Evolutionary conservation across 2,113 vertebrate genomes (phyloP).

Genomic region (Oncorhynchus gorbuscha): DNA sequence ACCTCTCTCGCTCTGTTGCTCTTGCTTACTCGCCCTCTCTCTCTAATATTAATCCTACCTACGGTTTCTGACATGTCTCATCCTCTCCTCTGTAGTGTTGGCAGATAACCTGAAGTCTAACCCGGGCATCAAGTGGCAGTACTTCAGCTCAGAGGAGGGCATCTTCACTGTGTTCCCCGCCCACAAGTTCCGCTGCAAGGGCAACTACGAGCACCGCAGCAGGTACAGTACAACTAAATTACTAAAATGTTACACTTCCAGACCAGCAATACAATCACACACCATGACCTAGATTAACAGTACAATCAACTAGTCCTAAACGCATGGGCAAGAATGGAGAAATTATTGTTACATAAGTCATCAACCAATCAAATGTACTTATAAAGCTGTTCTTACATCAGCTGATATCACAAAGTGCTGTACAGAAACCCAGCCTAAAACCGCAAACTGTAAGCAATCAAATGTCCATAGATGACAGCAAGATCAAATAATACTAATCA

Average conservation of each 20-base stretch:
- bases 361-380: too few species aligned
- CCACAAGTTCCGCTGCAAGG: constrained; percentile 97
- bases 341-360: too few species aligned
- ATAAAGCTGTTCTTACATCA: too few species aligned
- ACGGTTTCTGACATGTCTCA: not conserved
- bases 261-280: not conserved
- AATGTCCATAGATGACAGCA: too few species aligned
- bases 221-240: constrained; percentile 71
- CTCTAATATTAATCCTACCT: too few species aligned
- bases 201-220: constrained; percentile 94
- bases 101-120: constrained; percentile 99
- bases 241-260: not conserved
- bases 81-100: constrained; percentile 75
- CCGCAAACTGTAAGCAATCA: too few species aligned
- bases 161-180: constrained; percentile 98
- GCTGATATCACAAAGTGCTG: too few species aligned
- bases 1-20: not conserved
- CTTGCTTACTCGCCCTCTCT: not conserved
- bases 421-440: too few species aligned
- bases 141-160: constrained; percentile 98
- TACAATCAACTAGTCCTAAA: too few species aligned
- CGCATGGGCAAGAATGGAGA: too few species aligned
- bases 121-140: constrained; percentile 98
- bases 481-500: too few species aligned
- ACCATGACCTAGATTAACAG: too few species aligned